Percentiles rank a stretch among this genome's conserved stretches.
These are phyloP conservation scores for Odobenus rosmarus DNA, from an alignment of 2,113 vertebrate genomes.

Conservation along the genomic window DNA sequence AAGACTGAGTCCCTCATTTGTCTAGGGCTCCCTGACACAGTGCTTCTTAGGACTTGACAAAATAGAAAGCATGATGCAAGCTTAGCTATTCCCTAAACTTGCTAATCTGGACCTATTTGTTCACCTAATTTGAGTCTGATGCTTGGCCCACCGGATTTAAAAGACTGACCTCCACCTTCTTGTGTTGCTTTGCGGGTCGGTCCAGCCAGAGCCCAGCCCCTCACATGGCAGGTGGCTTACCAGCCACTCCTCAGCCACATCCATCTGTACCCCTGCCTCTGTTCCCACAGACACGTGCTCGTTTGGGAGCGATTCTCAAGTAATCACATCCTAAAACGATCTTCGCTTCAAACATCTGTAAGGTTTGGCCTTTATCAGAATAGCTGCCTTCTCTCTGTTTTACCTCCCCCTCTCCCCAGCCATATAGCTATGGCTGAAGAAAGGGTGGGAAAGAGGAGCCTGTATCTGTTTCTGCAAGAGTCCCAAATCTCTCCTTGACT, in stretches of 20 bases:
- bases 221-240: not conserved
- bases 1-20: not conserved
- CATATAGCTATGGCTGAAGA: not conserved
- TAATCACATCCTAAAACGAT: not conserved
- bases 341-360: not conserved
- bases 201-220: not conserved
- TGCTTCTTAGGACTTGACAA: not conserved
- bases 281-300: not conserved
- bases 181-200: not conserved
- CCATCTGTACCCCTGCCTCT: not conserved
- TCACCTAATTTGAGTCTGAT: not conserved
- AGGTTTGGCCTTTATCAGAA: not conserved
- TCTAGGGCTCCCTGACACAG: not conserved
- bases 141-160: not conserved
- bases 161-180: not conserved
- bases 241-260: not conserved
- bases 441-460: not conserved
- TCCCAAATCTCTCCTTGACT: not conserved
- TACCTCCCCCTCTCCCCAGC: not conserved
- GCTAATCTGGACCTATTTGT: not conserved
- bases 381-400: not conserved
- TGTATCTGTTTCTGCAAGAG: not conserved
- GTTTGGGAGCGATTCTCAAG: not conserved
- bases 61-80: not conserved
- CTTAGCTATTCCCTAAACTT: not conserved